Conservation (phyloP, 2,888 invertebrate genomes). For the Epicampocera succincta region DNA sequence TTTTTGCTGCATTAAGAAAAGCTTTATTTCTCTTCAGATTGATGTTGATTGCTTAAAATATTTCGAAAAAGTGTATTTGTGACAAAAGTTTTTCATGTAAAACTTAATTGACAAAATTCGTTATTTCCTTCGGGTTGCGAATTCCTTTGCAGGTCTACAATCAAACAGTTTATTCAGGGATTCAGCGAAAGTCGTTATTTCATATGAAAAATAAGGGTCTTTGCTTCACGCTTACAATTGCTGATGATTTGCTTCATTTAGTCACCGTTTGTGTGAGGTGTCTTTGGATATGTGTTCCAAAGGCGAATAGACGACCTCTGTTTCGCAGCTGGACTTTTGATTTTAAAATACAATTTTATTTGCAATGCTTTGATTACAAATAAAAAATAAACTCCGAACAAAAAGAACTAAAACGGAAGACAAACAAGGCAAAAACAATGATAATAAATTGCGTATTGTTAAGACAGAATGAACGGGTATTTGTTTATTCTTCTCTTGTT, state of each 20-base stretch:
- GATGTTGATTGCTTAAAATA: too few relatives aligned
- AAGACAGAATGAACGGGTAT: slow-evolving; percentile 40
- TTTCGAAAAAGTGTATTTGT: too few relatives aligned
- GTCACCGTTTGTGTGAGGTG: background rate
- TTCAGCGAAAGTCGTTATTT: too few relatives aligned
- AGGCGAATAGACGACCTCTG: slow-evolving; percentile 33
- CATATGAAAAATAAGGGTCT: too few relatives aligned
- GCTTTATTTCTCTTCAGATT: too few relatives aligned
- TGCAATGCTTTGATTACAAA: slow-evolving; percentile 47
- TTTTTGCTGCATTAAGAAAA: too few relatives aligned
- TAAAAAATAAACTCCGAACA: slow-evolving; percentile 34
- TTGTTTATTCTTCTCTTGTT: slow-evolving; percentile 32
- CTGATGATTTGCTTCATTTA: background rate
- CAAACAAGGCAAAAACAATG: slow-evolving; percentile 65
- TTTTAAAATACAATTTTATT: slow-evolving; percentile 53
- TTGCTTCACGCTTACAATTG: background rate
- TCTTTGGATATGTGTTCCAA: slow-evolving; percentile 13
- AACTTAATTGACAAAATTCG: too few relatives aligned
- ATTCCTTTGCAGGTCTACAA: too few relatives aligned
- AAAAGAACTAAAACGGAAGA: slow-evolving; percentile 46
- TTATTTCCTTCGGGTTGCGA: too few relatives aligned
- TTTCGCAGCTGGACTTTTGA: slow-evolving; percentile 46
- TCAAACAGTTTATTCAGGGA: too few relatives aligned
- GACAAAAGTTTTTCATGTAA: too few relatives aligned
- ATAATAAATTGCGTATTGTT: slow-evolving; percentile 68